These are phyloP conservation scores for Punctoribates punctum DNA, from an alignment of 2,888 invertebrate species.

Conservation along the genomic window DNA sequence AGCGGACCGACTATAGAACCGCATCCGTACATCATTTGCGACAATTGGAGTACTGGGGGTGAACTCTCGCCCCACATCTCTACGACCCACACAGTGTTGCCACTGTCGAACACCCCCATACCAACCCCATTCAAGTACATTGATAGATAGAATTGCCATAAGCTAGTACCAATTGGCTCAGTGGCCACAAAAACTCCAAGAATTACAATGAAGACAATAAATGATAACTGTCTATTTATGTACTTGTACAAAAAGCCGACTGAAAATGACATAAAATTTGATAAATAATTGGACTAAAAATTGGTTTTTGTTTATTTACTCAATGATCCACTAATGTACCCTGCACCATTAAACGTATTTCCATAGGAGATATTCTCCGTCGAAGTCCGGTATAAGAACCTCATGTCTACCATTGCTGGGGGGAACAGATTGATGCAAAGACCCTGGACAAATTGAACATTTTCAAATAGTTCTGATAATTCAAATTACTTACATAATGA, in stretches of 20 bases:
- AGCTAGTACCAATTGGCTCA: background rate
- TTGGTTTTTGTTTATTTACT: too few species aligned
- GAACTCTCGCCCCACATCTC: slow-evolving; percentile 35
- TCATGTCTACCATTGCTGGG: background rate
- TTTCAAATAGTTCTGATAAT: too few species aligned
- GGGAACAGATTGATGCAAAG: background rate
- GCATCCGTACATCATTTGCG: slow-evolving; percentile 40
- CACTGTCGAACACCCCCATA: slow-evolving; percentile 14
- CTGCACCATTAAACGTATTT: background rate
- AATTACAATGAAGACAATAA: background rate
- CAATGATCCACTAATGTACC: background rate
- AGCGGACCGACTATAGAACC: slow-evolving; percentile 40
- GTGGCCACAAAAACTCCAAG: too few species aligned
- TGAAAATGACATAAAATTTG: background rate
- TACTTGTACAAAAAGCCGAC: slow-evolving; percentile 22
- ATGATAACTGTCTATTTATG: slow-evolving; percentile 28
- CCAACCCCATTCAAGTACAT: background rate
- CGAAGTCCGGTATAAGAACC: background rate
- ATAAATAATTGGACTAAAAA: too few species aligned
- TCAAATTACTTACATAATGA: background rate
- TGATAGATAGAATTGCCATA: background rate
- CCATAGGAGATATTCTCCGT: background rate
- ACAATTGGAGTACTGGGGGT: slow-evolving; percentile 33
- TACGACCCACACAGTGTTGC: slow-evolving; percentile 36
- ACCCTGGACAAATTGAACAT: background rate